A percentile compares a stretch with the other conserved stretches of the same genome.
Conservation (phyloP, 2,797 vertebrate species). For the Remorina albescens region DNA sequence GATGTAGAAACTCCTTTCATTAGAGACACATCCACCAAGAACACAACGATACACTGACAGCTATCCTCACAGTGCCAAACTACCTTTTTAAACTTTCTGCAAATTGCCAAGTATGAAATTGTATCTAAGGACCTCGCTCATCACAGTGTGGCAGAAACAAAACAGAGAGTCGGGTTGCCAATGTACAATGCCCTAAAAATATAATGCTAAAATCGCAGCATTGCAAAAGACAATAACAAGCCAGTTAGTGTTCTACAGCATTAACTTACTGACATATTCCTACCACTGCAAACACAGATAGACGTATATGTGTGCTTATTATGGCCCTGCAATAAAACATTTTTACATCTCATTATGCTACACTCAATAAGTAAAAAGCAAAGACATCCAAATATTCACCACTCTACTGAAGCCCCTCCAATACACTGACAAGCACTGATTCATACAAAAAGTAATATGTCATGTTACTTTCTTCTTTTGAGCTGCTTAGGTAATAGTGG, state of each 20-base stretch:
- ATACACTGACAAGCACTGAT: neutral
- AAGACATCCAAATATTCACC: neutral
- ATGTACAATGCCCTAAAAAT: neutral
- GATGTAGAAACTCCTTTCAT: conserved; percentile 1
- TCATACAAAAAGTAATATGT: neutral
- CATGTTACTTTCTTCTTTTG: neutral
- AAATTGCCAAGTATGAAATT: neutral
- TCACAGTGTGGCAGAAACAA: neutral
- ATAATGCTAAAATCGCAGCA: neutral
- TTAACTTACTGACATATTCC: conserved; percentile 19
- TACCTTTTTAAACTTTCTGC: neutral
- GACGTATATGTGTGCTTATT: conserved; percentile 13
- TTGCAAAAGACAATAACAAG: neutral
- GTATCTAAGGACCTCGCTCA: neutral
- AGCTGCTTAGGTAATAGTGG: conserved; percentile 9
- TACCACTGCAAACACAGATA: conserved; percentile 1
- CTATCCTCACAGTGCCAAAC: neutral
- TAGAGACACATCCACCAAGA: neutral
- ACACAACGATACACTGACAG: neutral
- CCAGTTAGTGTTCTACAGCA: neutral
- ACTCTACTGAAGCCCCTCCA: neutral
- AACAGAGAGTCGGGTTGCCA: neutral
- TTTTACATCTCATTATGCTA: neutral
- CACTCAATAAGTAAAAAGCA: neutral
- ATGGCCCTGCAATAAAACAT: neutral